Conservation (phyloP, 2,113 vertebrate species). For the Rhea americana region DNA sequence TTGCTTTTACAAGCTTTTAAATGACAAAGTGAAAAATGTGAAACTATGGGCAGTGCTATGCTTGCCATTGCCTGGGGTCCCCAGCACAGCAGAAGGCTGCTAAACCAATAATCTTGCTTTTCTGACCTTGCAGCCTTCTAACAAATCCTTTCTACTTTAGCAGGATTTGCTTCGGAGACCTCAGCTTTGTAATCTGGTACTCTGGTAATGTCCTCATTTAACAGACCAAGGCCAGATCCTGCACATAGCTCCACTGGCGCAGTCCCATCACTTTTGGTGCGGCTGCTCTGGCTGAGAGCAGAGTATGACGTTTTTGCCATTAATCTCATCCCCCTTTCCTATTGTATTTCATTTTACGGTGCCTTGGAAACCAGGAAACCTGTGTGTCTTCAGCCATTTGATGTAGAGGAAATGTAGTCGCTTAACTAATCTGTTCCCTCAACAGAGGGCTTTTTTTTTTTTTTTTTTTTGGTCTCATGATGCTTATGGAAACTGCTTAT, state of each 20-base stretch:
- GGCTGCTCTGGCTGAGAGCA: neutral
- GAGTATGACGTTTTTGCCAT: neutral
- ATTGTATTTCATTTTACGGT: neutral
- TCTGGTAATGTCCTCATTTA: conserved; percentile 29
- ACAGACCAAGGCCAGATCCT: conserved; percentile 29
- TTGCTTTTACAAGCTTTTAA: conserved; percentile 39
- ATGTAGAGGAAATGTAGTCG: neutral
- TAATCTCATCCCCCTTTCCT: conserved; percentile 7
- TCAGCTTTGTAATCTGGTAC: conserved; percentile 12
- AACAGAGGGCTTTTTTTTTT: neutral
- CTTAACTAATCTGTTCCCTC: conserved; percentile 24
- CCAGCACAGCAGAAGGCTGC: conserved; percentile 10
- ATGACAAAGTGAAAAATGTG: conserved; percentile 38
- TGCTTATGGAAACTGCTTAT: neutral
- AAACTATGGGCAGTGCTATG: neutral
- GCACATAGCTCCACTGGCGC: neutral
- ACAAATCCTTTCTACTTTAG: conserved; percentile 51
- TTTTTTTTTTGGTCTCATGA: neutral
- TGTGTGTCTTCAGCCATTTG: conserved; percentile 6
- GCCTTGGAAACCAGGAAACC: conserved; percentile 23
- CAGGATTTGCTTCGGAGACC: conserved; percentile 40
- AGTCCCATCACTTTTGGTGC: neutral
- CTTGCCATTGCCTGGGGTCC: neutral
- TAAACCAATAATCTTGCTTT: conserved; percentile 56
- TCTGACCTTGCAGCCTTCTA: conserved; percentile 45